A percentile compares a stretch with the other conserved stretches of the same genome.
phyloP scores from a whole-genome alignment of 2,888 invertebrate species.

The Leptinotarsa juncta region DNA sequence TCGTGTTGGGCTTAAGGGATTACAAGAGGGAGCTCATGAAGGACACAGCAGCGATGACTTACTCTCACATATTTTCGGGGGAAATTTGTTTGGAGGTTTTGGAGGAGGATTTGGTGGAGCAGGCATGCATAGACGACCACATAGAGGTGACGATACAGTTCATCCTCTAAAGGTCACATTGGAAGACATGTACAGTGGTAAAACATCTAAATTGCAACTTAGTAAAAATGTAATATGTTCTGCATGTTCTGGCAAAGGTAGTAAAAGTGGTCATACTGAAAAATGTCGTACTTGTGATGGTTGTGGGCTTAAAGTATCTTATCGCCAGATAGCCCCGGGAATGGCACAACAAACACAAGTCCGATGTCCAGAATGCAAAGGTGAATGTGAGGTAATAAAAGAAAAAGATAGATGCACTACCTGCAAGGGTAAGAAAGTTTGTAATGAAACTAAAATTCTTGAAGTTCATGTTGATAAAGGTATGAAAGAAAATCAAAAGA shows the following conservation, averaged over 20 bases:
- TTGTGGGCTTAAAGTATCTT: slow-evolving; percentile 79
- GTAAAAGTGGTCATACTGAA: slow-evolving; percentile 73
- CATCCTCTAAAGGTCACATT: slow-evolving; percentile 87
- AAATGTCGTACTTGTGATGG: slow-evolving; percentile 81
- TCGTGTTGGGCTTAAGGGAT: slow-evolving; percentile 85
- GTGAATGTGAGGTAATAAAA: slow-evolving; percentile 79
- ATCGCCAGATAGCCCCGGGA: slow-evolving; percentile 77
- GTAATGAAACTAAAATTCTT: slow-evolving; percentile 84
- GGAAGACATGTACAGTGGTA: slow-evolving; percentile 93
- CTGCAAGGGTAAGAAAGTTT: slow-evolving; percentile 87
- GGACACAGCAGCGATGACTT: slow-evolving; percentile 71
- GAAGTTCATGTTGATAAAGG: slow-evolving; percentile 90
- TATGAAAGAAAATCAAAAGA: slow-evolving; percentile 87
- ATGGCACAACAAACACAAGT: slow-evolving; percentile 75
- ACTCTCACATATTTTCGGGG: slow-evolving; percentile 78
- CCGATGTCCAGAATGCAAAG: slow-evolving; percentile 73
- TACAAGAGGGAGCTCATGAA: slow-evolving; percentile 80
- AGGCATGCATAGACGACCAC: slow-evolving; percentile 68
- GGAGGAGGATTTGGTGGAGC: slow-evolving; percentile 66
- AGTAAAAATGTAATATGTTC: slow-evolving; percentile 86
- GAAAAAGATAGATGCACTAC: slow-evolving; percentile 85
- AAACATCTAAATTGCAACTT: slow-evolving; percentile 83
- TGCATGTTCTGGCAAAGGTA: slow-evolving; percentile 82
- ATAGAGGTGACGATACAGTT: slow-evolving; percentile 85
- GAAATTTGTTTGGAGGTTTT: slow-evolving; percentile 73